These are phyloP conservation scores for Onychostruthus taczanowskii DNA, from an alignment of 2,113 vertebrate species.

Conservation along the genomic window DNA sequence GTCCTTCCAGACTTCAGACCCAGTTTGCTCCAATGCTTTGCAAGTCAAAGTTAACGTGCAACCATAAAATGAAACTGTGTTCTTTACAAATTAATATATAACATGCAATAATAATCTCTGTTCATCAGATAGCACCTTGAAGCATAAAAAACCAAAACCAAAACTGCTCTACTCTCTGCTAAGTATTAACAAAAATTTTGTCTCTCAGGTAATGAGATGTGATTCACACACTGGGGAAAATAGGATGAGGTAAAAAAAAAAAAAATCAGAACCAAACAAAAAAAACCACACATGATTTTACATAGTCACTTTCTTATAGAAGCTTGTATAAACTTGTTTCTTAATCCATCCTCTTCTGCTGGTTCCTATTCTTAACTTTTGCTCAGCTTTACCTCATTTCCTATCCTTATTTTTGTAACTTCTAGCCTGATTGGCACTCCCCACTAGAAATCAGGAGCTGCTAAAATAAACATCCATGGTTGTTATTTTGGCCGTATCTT, in stretches of 20 bases:
- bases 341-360: neutral
- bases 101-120: neutral
- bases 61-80: neutral
- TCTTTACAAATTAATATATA: neutral
- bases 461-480: neutral
- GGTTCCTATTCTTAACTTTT: neutral
- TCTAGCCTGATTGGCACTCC: neutral
- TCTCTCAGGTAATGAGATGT: neutral
- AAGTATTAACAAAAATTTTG: neutral
- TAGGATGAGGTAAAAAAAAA: neutral
- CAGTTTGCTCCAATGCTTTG: neutral
- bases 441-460: neutral
- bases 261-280: neutral
- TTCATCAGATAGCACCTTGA: neutral
- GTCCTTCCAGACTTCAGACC: neutral
- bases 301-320: neutral
- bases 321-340: neutral
- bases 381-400: conserved; percentile 14
- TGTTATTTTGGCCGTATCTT: neutral
- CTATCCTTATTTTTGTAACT: neutral
- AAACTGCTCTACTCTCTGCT: neutral
- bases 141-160: neutral
- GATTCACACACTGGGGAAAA: neutral
- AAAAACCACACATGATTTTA: neutral
- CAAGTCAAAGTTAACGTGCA: neutral